phyloP scores from a whole-genome alignment of 2,113 vertebrate species.

The Polypterus senegalus region DNA sequence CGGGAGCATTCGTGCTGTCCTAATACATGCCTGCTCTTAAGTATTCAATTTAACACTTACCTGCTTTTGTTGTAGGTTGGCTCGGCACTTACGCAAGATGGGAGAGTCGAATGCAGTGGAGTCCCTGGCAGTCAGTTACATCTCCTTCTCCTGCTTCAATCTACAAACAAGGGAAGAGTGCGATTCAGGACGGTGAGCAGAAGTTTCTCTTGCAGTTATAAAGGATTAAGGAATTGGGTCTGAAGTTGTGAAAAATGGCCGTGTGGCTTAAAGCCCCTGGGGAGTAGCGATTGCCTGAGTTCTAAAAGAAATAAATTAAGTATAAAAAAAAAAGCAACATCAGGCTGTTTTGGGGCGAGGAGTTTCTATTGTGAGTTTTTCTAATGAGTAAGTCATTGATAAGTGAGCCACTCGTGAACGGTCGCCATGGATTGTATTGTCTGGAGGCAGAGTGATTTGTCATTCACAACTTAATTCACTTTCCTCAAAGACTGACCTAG shows the following conservation, averaged over 20 bases:
- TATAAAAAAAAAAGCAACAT: too few relatives aligned
- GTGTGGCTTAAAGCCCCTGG: background rate
- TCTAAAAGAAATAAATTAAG: too few relatives aligned
- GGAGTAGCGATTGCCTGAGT: too few relatives aligned
- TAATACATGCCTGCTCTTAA: rapidly evolving
- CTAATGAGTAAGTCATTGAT: too few relatives aligned
- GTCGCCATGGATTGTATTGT: too few relatives aligned
- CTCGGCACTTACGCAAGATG: slow-evolving; percentile 24
- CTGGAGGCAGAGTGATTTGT: too few relatives aligned
- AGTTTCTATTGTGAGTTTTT: too few relatives aligned
- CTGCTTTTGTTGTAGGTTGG: slow-evolving; percentile 37
- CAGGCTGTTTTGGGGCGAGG: too few relatives aligned
- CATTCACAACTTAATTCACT: too few relatives aligned
- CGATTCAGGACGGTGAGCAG: slow-evolving; percentile 24
- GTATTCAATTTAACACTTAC: background rate
- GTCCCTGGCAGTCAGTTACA: slow-evolving; percentile 28
- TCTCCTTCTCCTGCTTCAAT: slow-evolving; percentile 34
- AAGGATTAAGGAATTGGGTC: background rate
- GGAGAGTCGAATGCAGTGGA: slow-evolving; percentile 12
- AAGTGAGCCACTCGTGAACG: too few relatives aligned
- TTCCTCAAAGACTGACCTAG: too few relatives aligned
- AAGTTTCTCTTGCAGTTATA: background rate
- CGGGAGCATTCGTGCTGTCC: background rate
- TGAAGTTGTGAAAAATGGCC: background rate
- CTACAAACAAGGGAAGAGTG: slow-evolving; percentile 27